These are phyloP conservation scores for Macropus fuliginosus DNA, from an alignment of 2,797 vertebrate species.

Conservation along the genomic window DNA sequence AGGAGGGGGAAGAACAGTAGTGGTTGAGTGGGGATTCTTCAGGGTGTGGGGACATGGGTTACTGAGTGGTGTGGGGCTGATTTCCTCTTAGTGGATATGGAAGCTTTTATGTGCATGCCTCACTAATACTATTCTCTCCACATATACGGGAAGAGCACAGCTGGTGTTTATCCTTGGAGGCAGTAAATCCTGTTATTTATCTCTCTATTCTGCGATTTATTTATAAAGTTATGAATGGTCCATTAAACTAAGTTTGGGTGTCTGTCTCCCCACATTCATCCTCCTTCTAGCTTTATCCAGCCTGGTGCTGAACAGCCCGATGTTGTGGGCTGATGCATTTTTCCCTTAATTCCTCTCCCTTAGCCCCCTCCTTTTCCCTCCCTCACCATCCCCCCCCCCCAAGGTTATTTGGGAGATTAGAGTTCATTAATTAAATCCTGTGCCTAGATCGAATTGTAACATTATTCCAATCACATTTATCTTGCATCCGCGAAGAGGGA, in stretches of 20 bases:
- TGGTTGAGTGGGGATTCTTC: not conserved
- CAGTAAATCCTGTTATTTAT: slow-evolving; percentile 49
- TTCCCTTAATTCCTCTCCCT: slow-evolving; percentile 40
- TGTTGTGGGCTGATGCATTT: slow-evolving; percentile 38
- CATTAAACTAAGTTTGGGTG: slow-evolving; percentile 63
- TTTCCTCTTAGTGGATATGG: not conserved
- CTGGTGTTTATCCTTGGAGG: slow-evolving; percentile 40
- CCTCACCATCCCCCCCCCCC: not conserved
- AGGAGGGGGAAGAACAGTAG: not conserved
- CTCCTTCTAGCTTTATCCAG: not conserved
- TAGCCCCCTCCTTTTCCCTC: not conserved
- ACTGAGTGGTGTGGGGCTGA: not conserved
- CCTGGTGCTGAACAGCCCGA: not conserved
- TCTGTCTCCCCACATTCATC: slow-evolving; percentile 29
- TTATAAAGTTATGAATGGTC: slow-evolving; percentile 62
- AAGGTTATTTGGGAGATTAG: slow-evolving; percentile 79
- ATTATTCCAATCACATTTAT: slow-evolving; percentile 83
- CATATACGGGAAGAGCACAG: slow-evolving; percentile 45
- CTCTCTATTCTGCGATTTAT: slow-evolving; percentile 30
- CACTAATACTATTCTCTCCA: slow-evolving; percentile 24
- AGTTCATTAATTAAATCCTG: slow-evolving; percentile 84
- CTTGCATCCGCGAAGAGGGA: slow-evolving; percentile 75
- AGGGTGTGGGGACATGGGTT: not conserved
- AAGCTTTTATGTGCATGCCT: slow-evolving; percentile 9
- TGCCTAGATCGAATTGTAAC: slow-evolving; percentile 79